phyloP scores from a whole-genome alignment of 2,797 vertebrate genomes.

The Chelonia mydas region DNA sequence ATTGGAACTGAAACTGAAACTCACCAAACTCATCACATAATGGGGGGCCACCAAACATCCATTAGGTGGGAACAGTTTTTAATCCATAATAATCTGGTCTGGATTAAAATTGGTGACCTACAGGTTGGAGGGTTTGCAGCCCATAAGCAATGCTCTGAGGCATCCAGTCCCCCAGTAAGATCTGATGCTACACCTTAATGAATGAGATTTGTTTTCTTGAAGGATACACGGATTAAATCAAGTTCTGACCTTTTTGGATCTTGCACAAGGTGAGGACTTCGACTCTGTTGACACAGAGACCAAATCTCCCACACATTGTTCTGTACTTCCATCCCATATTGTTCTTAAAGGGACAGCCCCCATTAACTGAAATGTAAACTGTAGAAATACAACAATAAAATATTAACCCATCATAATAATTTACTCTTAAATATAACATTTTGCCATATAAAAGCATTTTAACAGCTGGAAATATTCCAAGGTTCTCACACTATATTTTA shows the following conservation, averaged over 20 bases:
- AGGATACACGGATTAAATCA: background rate
- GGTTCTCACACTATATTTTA: background rate
- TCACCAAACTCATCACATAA: fast-evolving
- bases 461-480: background rate
- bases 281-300: background rate
- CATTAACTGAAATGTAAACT: background rate
- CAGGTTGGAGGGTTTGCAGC: background rate
- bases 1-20: background rate
- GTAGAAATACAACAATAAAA: background rate
- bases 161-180: background rate
- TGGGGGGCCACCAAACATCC: background rate
- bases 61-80: background rate
- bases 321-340: background rate
- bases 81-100: background rate
- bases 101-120: background rate
- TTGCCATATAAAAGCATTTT: background rate
- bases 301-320: background rate
- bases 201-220: background rate
- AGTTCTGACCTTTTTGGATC: fast-evolving
- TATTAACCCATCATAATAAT: background rate
- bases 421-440: background rate
- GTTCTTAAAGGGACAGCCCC: background rate
- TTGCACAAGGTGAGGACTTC: background rate
- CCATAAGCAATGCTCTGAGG: background rate
- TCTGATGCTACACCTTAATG: background rate